Conservation (phyloP, 2,888 invertebrate species). For the Drosophila mercatorum region DNA sequence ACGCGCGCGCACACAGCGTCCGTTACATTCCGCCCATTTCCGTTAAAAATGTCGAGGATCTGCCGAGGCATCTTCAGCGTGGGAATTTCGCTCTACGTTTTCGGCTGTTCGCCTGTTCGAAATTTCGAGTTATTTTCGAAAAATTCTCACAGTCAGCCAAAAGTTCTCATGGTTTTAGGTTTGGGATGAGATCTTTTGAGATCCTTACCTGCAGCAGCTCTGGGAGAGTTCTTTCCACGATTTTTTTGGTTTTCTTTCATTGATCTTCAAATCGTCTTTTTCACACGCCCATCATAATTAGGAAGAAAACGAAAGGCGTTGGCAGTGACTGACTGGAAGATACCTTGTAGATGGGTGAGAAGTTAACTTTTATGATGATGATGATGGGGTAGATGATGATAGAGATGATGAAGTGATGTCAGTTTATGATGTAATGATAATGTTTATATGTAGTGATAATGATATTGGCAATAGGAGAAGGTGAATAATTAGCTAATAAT, state of each 20-base stretch:
- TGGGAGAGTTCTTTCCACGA: constrained; percentile 40
- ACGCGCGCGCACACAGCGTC: not conserved
- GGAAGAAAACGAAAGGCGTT: not conserved
- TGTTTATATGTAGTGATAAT: not conserved
- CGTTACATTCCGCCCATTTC: constrained; percentile 31
- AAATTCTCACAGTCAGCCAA: constrained; percentile 65
- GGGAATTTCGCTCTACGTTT: constrained; percentile 33
- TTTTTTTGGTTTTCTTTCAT: constrained; percentile 20
- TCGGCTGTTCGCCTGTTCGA: constrained; percentile 62
- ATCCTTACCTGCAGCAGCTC: constrained; percentile 49
- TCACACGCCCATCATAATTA: constrained; percentile 37
- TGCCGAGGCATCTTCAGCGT: constrained; percentile 24
- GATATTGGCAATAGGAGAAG: too few relatives aligned
- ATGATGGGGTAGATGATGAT: not conserved
- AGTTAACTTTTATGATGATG: not conserved
- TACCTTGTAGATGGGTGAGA: not conserved
- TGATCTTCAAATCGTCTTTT: constrained; percentile 46
- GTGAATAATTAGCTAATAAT: not conserved
- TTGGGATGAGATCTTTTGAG: constrained; percentile 17
- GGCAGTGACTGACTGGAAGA: not conserved
- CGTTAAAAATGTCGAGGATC: constrained; percentile 48
- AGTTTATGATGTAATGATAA: not conserved
- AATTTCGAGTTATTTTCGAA: constrained; percentile 32
- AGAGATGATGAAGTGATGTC: not conserved
- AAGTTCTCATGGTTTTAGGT: constrained; percentile 6